A percentile compares a stretch with the other conserved stretches of the same genome.
These are phyloP conservation scores for Sebastes cheni DNA, from an alignment of 2,797 vertebrate species.

Conservation along the genomic window DNA sequence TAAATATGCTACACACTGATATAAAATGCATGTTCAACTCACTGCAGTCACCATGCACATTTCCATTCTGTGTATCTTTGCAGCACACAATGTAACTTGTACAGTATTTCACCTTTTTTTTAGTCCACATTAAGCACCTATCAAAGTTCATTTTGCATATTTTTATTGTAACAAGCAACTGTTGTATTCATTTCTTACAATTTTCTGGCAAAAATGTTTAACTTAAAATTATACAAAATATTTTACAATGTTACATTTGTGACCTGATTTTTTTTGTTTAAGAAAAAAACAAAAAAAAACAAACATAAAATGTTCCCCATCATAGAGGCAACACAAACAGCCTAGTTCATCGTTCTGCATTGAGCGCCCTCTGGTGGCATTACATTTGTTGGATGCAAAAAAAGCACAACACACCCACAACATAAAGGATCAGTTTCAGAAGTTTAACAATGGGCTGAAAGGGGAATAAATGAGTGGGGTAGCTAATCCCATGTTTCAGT, in stretches of 20 bases:
- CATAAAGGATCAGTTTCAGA: not conserved
- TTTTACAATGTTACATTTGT: constrained; percentile 5
- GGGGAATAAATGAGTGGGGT: no score
- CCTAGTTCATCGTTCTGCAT: not conserved
- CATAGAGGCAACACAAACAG: not conserved
- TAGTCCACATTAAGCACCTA: not conserved
- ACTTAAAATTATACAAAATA: not conserved
- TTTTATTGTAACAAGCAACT: constrained; percentile 9
- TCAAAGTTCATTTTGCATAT: not conserved
- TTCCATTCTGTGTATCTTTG: not conserved
- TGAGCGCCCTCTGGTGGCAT: constrained; percentile 44
- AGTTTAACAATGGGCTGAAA: not conserved
- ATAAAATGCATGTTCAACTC: not conserved
- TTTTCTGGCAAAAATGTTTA: not conserved
- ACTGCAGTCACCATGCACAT: not conserved
- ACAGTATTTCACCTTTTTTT: not conserved
- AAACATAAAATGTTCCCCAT: not conserved
- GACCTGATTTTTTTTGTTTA: not conserved
- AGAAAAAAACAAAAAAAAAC: no score
- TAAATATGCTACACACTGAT: not conserved
- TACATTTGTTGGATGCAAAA: not conserved
- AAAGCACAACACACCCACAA: not conserved
- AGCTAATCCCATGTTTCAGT: not conserved
- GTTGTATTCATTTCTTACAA: not conserved
- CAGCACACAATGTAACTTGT: not conserved